Percentiles rank a stretch among this genome's conserved stretches.
phyloP scores from a whole-genome alignment of 2,113 vertebrate species.

The Ivindomyrus marchei region DNA sequence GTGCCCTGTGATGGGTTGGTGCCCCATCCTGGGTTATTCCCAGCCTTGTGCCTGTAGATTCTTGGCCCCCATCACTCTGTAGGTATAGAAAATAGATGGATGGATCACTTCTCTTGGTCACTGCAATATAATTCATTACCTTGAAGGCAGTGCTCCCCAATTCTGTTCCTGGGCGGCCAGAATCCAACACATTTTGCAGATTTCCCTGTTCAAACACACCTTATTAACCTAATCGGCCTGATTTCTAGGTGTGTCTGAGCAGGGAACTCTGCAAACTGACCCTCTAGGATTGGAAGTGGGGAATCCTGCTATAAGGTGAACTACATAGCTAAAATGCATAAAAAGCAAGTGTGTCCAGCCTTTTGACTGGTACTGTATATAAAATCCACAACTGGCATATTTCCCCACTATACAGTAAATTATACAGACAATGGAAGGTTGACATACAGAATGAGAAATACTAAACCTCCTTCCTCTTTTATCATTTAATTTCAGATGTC shows the following conservation, averaged over 20 bases:
- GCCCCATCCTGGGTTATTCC: too few species aligned
- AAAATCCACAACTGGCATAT: background rate
- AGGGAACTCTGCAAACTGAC: background rate
- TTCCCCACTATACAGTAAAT: background rate
- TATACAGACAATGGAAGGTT: slow-evolving; percentile 21
- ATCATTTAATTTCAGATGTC: background rate
- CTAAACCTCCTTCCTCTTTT: slow-evolving; percentile 23
- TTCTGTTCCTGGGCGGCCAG: background rate
- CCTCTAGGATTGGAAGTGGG: background rate
- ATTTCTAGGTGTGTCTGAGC: background rate
- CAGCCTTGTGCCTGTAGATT: background rate
- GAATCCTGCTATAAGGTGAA: background rate
- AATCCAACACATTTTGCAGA: background rate
- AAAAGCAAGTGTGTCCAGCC: background rate
- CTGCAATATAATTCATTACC: background rate
- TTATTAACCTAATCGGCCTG: background rate
- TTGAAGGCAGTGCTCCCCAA: background rate
- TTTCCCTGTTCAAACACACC: background rate
- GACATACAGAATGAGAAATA: slow-evolving; percentile 27
- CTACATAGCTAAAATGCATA: background rate
- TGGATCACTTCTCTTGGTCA: background rate
- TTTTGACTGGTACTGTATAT: background rate
- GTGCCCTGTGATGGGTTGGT: too few species aligned
- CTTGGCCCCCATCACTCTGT: background rate
- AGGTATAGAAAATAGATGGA: background rate